Percentiles rank a stretch among this genome's conserved stretches.
Evolutionary conservation across 2,888 invertebrate species (phyloP).

Genomic region (Drosophila niveifrons): DNA sequence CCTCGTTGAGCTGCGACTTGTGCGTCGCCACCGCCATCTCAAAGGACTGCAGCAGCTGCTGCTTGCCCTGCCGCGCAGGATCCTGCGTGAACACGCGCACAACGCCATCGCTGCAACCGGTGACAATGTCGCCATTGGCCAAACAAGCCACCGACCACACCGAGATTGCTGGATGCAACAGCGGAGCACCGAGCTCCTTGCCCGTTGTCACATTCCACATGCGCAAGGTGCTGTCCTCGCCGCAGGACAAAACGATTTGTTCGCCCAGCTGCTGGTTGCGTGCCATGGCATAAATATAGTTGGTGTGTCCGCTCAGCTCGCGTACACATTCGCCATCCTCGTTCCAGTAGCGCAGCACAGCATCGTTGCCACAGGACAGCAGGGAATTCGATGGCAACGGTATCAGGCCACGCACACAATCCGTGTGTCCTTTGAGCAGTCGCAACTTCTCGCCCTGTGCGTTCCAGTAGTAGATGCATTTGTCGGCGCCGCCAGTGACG

Average conservation of each 20-base stretch:
- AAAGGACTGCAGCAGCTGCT: constrained; percentile 88
- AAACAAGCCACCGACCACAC: constrained; percentile 95
- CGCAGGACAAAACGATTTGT: constrained; percentile 91
- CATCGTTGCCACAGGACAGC: constrained; percentile 97
- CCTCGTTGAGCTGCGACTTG: constrained; percentile 88
- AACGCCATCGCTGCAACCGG: constrained; percentile 94
- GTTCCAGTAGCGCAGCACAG: constrained; percentile 94
- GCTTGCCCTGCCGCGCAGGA: constrained; percentile 89
- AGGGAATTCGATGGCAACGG: constrained; percentile 91
- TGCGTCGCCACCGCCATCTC: constrained; percentile 90
- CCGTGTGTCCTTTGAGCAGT: constrained; percentile 93
- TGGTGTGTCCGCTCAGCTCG: constrained; percentile 93
- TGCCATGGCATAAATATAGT: constrained; percentile 92
- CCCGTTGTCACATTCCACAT: constrained; percentile 89
- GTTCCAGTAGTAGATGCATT: constrained; percentile 94
- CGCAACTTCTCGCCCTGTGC: constrained; percentile 89
- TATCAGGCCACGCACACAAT: constrained; percentile 94
- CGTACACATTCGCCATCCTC: constrained; percentile 91
- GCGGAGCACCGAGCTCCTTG: constrained; percentile 74
- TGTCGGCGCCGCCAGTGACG: constrained; percentile 97
- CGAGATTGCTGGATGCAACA: constrained; percentile 91
- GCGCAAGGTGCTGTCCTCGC: constrained; percentile 95
- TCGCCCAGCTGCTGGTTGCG: constrained; percentile 87
- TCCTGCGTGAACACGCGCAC: constrained; percentile 94
- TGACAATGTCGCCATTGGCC: constrained; percentile 94